These are phyloP conservation scores for Chionis minor DNA, from an alignment of 2,113 vertebrate species.

Conservation along the genomic window DNA sequence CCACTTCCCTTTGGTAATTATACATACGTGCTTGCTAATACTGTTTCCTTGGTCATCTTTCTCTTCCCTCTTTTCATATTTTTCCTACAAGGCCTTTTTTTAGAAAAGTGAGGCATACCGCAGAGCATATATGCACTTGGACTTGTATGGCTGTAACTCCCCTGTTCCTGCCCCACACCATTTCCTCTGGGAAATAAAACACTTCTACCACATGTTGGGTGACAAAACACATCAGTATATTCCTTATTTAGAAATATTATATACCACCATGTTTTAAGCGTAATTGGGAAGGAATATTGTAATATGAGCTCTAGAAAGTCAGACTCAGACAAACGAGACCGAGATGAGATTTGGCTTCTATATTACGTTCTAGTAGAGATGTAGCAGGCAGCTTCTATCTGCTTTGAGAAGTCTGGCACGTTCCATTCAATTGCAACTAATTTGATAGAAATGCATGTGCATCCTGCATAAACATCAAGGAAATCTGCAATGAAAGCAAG, in stretches of 20 bases:
- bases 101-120: background rate
- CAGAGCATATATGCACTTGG: background rate
- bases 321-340: background rate
- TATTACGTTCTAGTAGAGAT: background rate
- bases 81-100: background rate
- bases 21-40: background rate
- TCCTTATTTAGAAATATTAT: background rate
- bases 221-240: background rate
- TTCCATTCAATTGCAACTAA: background rate
- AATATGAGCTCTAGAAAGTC: background rate
- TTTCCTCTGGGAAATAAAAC: background rate
- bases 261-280: background rate
- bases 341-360: background rate
- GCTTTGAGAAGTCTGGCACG: conserved; percentile 11
- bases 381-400: conserved; percentile 36
- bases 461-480: background rate
- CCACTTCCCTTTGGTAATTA: background rate
- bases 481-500: background rate
- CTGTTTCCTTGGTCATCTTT: background rate
- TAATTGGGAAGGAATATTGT: background rate
- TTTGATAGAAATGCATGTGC: background rate
- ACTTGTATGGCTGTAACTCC: background rate
- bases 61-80: background rate
- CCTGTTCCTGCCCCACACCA: background rate
- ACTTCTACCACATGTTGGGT: background rate